Evolutionary conservation across 2,113 vertebrate species (phyloP), one percentile per base, ranked within the genome.

Genomic region (Danionella cerebrum): DNA sequence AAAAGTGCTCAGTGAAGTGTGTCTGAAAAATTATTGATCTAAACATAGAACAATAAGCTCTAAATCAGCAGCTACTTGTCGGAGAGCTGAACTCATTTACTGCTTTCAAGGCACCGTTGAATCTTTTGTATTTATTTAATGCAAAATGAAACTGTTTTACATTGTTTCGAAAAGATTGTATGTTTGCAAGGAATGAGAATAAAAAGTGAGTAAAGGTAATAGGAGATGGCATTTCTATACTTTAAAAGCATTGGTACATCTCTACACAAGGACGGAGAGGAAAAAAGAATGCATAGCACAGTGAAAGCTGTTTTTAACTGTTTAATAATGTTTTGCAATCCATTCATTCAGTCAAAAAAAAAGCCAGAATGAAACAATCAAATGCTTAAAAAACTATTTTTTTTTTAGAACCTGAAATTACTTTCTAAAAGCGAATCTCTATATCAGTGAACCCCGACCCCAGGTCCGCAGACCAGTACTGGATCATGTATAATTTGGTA

Each of bases 221-320:
- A 22, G 65, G 67, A 83, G n/a, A n/a, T 51, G 48, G 2, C n/a
- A 2, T 16, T 5, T 55, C n/a, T n/a, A 50, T 31, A 35, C 63
- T 67, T 65, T 41, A 83, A 80, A 71, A 73, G 78, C 70, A 76
- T 70, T 68, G 81, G 80, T 78, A 76, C 72, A 69, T 75, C 69
- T 72, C 38, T 14, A 70, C 79, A 62, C 71, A 77, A 79, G 77
- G 65, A 64, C 69, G n/a, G n/a, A n/a, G n/a, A n/a, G n/a, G n/a
- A n/a, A n/a, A n/a, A n/a, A n/a, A n/a, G n/a, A n/a, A n/a, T n/a
- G n/a, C n/a, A n/a, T n/a, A n/a, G n/a, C n/a, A n/a, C n/a, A n/a
- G n/a, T n/a, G n/a, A n/a, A n/a, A n/a, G n/a, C n/a, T n/a, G n/a
- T n/a, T n/a, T n/a, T n/a, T n/a, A n/a, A n/a, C n/a, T n/a, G n/a